Evolutionary conservation across 30 jellyfish, hydroid and myxozoan genomes (phyloP), one percentile per base, ranked within the genome.

Genomic region (Hydra vulgaris): DNA sequence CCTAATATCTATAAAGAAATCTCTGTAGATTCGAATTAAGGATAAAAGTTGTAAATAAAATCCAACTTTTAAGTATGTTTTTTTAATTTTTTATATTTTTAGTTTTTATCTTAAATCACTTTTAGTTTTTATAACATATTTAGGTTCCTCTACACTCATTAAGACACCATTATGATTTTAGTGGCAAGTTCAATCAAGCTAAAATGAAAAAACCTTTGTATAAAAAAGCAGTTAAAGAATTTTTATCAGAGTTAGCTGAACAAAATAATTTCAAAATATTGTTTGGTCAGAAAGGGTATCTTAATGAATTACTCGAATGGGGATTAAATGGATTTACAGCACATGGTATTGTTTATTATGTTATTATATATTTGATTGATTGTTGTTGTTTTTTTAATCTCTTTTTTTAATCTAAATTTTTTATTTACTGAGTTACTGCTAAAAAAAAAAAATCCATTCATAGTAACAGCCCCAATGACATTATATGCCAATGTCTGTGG

Each of bases 191-290:
- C 54, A 21, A 52, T 15, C 53, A 55, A 78, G 20, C 80, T n/a
- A 78, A 78, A 53, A 19, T 75, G 83, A 53, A 26, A 70, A 78
- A 53, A 23, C 79, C 70, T 20, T 52, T 18, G 21, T 78, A 78
- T 61, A 61, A 56, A 53, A 61, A 15, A 1, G 85, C 85, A 20
- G 79, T 61, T 17, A 18, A 5, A 56, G 85, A 78, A 53, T 78
- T 78, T 18, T 78, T 78, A 25, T 18, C 21, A 53, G 78, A 40
- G 61, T 40, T 40, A 12, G 61, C 61, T 40, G 61, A 40, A 5
- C 12, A 3, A 40, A 5, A 40, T 40, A 40, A 40, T 3, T 40
- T 40, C 12, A 5, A 40, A 40, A 40, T 40, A 3, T 3, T 3
- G 5, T 40, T 40, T 12, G 12, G 61, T 40, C 66, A 78, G 18